phyloP scores from a whole-genome alignment of 2,797 vertebrate species.

The Tokudaia tokunoshimensis region DNA sequence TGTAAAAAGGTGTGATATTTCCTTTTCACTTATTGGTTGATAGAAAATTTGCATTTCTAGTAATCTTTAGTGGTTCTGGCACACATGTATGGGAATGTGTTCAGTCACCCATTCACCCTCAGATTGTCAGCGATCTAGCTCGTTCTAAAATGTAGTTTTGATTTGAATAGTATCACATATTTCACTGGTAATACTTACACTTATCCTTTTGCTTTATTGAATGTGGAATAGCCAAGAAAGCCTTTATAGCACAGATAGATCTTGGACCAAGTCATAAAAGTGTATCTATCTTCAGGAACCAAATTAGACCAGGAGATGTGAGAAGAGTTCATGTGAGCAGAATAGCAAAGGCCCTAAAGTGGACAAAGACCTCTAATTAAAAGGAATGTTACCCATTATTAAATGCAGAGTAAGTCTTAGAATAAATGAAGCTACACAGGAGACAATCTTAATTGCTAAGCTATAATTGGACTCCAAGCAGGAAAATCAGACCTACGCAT shows the following conservation, averaged over 20 bases:
- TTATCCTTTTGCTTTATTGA: not conserved
- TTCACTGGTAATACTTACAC: not conserved
- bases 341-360: not conserved
- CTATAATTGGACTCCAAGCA: not conserved
- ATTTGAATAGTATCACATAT: not conserved
- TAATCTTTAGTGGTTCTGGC: not conserved
- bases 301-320: not conserved
- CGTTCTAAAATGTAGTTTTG: not conserved
- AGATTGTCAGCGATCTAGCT: not conserved
- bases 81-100: not conserved
- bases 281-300: not conserved
- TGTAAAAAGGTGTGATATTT: constrained; percentile 9
- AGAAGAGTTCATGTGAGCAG: not conserved
- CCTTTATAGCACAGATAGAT: not conserved
- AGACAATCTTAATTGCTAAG: not conserved
- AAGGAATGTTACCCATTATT: not conserved
- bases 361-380: constrained; percentile 7
- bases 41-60: not conserved
- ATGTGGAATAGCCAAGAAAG: not conserved
- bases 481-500: not conserved
- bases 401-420: not conserved
- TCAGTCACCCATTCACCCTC: not conserved
- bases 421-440: not conserved
- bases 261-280: not conserved
- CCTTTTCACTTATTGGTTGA: not conserved